These are phyloP conservation scores for Anoplius nigerrimus DNA, from an alignment of 2,888 invertebrate species.

Conservation along the genomic window DNA sequence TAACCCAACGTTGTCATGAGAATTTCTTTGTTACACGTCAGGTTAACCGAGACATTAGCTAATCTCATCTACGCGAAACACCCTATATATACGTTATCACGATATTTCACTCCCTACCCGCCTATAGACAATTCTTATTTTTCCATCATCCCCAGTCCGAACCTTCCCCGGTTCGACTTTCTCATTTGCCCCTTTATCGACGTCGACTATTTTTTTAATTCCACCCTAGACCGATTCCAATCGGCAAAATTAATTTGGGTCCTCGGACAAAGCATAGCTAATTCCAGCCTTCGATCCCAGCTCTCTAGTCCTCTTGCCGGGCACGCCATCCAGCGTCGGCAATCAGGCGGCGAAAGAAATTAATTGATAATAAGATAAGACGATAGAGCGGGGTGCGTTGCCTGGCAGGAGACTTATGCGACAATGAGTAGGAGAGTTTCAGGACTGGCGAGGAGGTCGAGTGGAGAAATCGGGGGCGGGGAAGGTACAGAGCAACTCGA, in stretches of 20 bases:
- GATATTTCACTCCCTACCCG: too few relatives aligned
- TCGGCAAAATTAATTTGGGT: constrained; percentile 29
- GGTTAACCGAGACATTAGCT: too few relatives aligned
- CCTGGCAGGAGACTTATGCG: not conserved
- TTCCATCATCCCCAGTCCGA: too few relatives aligned
- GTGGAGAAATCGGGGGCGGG: constrained; percentile 19
- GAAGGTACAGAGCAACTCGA: constrained; percentile 22
- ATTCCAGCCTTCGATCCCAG: constrained; percentile 30
- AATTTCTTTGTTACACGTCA: too few relatives aligned
- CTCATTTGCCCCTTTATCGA: not conserved
- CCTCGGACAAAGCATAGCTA: constrained; percentile 8
- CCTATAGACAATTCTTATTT: too few relatives aligned
- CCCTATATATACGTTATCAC: too few relatives aligned
- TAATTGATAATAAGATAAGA: constrained; percentile 58
- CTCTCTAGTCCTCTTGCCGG: constrained; percentile 19
- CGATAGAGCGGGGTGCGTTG: not conserved
- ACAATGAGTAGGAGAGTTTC: constrained; percentile 22
- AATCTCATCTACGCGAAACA: too few relatives aligned
- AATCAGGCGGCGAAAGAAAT: constrained; percentile 51
- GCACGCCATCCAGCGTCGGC: constrained; percentile 40
- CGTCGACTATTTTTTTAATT: not conserved
- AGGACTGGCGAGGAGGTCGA: constrained; percentile 2
- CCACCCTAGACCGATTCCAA: constrained; percentile 24
- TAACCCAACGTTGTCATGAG: too few relatives aligned
- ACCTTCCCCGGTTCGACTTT: too few relatives aligned